Conservation (phyloP, 1,140 invertebrate species). For the Dreissena rostriformis region DNA sequence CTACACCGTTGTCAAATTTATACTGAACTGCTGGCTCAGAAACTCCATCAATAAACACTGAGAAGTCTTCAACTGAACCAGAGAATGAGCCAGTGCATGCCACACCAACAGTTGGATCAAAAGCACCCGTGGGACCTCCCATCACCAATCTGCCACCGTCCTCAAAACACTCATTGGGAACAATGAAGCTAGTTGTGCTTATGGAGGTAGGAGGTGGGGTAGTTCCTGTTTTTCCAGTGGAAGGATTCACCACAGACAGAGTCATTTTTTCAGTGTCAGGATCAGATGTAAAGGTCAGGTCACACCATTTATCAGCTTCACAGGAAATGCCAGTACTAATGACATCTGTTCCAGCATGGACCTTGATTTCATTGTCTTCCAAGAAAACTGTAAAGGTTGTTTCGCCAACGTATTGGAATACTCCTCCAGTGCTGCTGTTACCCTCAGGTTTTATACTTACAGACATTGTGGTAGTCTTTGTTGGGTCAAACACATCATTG, state of each 20-base stretch:
- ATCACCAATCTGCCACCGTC: conserved; percentile 40
- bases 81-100: conserved; percentile 33
- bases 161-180: conserved; percentile 31
- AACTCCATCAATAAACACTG: conserved; percentile 19
- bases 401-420: conserved; percentile 49
- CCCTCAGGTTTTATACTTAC: conserved; percentile 36
- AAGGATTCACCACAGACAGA: conserved; percentile 24
- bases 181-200: conserved; percentile 34
- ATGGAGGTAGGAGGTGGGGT: not conserved
- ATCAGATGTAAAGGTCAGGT: conserved; percentile 28
- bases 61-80: conserved; percentile 37
- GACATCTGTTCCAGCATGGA: conserved; percentile 24
- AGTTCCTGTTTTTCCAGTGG: not conserved
- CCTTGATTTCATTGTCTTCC: conserved; percentile 25
- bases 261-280: conserved; percentile 47
- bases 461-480: conserved; percentile 20
- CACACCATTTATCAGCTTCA: conserved; percentile 26
- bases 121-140: conserved; percentile 27
- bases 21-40: conserved; percentile 27
- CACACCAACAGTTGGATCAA: conserved; percentile 21
- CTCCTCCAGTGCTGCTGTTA: conserved; percentile 39
- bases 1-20: conserved; percentile 28
- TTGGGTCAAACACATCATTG: conserved; percentile 20
- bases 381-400: conserved; percentile 41
- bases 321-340: conserved; percentile 40